Evolutionary conservation across 2,797 vertebrate genomes (phyloP), one percentile per base, ranked within the genome.

Genomic region (Tolypeutes matacus): DNA sequence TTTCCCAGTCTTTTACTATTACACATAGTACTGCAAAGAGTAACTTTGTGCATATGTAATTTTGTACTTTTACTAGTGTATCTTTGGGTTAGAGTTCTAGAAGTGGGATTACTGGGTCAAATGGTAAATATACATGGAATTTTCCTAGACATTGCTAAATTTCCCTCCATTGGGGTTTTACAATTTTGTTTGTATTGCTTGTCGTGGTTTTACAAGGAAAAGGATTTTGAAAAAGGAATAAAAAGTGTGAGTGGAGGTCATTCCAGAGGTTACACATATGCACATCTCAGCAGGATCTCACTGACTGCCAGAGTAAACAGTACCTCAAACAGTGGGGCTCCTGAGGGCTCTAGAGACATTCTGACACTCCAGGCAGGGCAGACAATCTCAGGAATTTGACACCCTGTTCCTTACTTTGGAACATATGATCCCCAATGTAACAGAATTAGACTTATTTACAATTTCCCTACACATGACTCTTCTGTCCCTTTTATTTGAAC

Each of bases 151-250:
- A 69, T 69, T 64, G 56, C 18, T 86, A 34, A 91, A 93, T 72
- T 96, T 86, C 58, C 42, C 64, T 93, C 36, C 84, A 9, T 49
- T 82, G 69, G 76, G 27, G n/a, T 81, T 84, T 51, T 82, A 20
- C 53, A 88, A 80, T 81, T 88, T 78, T 86, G 64, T 94, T 58
- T 82, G 7, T 60, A 62, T 67, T 94, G 25, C n/a, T 89, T 82
- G 92, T 70, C 76, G 76, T 42, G 21, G 53, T 58, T 65, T 95
- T 81, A 67, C 56, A 89, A 58, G 23, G 53, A 88, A 90, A 34
- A 39, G 46, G 23, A 76, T 70, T 86, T 94, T 89, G 39, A 92
- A 81, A 84, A 65, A 65, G 46, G 89, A 86, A 70, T 70, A 62
- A 89, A 95, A 46, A 67, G 21, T n/a, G 7, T 64, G 23, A 46